Evolutionary conservation across 2,113 vertebrate genomes (phyloP).

Genomic region (Acanthisitta chloris): DNA sequence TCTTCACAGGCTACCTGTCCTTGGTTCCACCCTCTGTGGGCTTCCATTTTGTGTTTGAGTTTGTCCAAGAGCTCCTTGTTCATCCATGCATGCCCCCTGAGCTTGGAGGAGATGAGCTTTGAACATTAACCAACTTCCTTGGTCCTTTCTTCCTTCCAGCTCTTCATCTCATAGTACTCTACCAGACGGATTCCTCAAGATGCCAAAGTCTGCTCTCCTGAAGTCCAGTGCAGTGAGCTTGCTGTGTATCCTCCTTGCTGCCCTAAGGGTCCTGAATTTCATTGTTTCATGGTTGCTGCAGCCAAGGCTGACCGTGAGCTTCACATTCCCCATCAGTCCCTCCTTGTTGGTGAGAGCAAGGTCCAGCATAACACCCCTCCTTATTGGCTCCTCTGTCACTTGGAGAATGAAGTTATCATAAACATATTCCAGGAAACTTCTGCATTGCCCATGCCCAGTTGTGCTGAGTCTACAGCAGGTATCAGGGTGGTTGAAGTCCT

Average conservation of each 20-base stretch:
- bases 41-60: neutral
- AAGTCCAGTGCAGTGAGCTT: neutral
- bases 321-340: neutral
- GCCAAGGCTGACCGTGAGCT: neutral
- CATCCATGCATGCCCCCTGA: neutral
- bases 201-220: neutral
- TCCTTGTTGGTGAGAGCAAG: neutral
- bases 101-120: neutral
- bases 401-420: neutral
- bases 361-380: neutral
- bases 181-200: neutral
- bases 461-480: neutral
- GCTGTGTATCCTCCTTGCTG: neutral
- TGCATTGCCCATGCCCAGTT: neutral
- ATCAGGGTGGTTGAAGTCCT: neutral
- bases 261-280: neutral
- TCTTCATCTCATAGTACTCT: neutral
- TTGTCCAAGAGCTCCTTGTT: neutral
- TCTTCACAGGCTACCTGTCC: neutral
- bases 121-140: neutral
- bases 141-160: neutral
- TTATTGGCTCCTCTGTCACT: neutral
- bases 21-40: neutral
- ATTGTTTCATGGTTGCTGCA: neutral
- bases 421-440: neutral